A percentile compares a stretch with the other conserved stretches of the same genome.
phyloP scores from a whole-genome alignment of 2,113 vertebrate species.

The Brachyistius frenatus region DNA sequence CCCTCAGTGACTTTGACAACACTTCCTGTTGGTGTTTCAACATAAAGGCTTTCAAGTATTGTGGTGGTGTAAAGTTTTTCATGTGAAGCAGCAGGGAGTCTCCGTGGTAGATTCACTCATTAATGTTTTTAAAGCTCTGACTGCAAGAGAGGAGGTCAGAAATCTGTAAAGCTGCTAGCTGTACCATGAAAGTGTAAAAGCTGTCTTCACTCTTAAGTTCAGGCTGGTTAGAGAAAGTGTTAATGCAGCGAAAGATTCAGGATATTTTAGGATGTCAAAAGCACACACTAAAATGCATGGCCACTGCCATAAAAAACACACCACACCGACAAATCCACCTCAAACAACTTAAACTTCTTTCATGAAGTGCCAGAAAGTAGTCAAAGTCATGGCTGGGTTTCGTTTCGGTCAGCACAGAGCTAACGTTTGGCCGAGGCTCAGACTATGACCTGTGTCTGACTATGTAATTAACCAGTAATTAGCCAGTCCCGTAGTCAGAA shows the following conservation, averaged over 20 bases:
- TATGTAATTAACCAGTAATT: constrained; percentile 72
- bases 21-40: not conserved
- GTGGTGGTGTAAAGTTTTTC: not conserved
- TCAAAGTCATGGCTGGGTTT: constrained; percentile 29
- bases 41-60: not conserved
- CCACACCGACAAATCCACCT: not conserved
- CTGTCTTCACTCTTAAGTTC: not conserved
- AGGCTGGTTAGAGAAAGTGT: not conserved
- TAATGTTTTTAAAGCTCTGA: not conserved
- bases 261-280: not conserved
- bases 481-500: constrained; percentile 32
- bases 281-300: not conserved
- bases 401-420: constrained; percentile 38
- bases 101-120: not conserved
- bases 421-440: constrained; percentile 35
- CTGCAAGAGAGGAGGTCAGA: not conserved
- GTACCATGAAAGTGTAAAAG: not conserved
- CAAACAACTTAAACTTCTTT: constrained; percentile 16
- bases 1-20: not conserved
- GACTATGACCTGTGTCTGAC: constrained; percentile 60
- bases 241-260: not conserved
- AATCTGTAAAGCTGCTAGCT: not conserved
- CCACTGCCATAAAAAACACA: not conserved
- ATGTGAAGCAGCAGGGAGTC: not conserved
- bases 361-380: constrained; percentile 24